Evolutionary conservation across 2,113 vertebrate species (phyloP).

Genomic region (Anarrhichthys ocellatus): DNA sequence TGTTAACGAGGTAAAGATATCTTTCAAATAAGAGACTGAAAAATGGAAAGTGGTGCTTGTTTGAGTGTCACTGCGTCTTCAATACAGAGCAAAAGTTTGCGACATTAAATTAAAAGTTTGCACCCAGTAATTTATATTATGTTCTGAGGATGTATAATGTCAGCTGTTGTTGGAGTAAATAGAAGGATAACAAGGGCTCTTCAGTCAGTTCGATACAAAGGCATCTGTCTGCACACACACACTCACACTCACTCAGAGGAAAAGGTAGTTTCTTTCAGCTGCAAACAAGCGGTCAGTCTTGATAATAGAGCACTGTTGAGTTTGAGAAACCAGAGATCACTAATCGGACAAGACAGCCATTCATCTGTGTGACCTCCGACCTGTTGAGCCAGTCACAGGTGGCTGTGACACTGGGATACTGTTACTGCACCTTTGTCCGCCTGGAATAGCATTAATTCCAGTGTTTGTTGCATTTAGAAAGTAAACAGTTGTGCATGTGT

Average conservation of each 20-base stretch:
- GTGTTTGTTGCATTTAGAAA: slow-evolving; percentile 23
- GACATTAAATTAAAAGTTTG: too few species aligned
- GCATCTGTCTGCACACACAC: slow-evolving; percentile 2
- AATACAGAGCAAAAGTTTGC: too few species aligned
- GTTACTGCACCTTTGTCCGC: slow-evolving; percentile 56
- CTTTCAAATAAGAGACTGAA: too few species aligned
- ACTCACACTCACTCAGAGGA: slow-evolving; percentile 18
- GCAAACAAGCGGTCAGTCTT: slow-evolving; percentile 27
- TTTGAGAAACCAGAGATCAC: slow-evolving; percentile 69
- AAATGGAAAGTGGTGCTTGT: too few species aligned
- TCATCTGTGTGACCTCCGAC: slow-evolving; percentile 66
- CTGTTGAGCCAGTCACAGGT: slow-evolving; percentile 62
- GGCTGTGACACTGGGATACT: slow-evolving; percentile 58
- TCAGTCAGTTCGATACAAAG: slow-evolving; percentile 8
- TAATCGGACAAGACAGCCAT: slow-evolving; percentile 58
- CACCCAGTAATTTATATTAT: background rate
- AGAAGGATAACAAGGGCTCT: background rate
- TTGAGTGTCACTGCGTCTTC: too few species aligned
- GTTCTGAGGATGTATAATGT: background rate
- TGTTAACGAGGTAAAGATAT: too few species aligned
- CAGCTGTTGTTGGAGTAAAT: too few species aligned
- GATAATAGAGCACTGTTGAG: slow-evolving; percentile 64
- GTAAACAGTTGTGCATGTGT: background rate
- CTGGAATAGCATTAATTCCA: slow-evolving; percentile 6
- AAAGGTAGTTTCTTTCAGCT: slow-evolving; percentile 36